These are phyloP conservation scores for Catocala fraxini DNA, from an alignment of 2,888 invertebrate genomes.

Conservation along the genomic window DNA sequence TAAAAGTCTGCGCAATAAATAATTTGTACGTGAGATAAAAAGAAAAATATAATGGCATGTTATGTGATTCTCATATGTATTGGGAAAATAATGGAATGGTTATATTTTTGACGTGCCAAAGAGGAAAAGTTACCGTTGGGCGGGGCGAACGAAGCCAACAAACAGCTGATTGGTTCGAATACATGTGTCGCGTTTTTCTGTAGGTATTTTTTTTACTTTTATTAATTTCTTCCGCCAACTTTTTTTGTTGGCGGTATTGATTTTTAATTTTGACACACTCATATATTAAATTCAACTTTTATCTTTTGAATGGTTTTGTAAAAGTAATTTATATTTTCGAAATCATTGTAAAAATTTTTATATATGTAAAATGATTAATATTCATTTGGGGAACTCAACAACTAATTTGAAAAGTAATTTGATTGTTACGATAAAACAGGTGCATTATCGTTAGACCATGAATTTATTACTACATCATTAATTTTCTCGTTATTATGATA, in stretches of 20 bases:
- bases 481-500: slow-evolving; percentile 50
- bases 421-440: slow-evolving; percentile 45
- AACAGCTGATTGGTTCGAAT: slow-evolving; percentile 84
- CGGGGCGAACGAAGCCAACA: slow-evolving; percentile 76
- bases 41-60: slow-evolving; percentile 22
- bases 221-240: slow-evolving; percentile 45
- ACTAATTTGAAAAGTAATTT: slow-evolving; percentile 50
- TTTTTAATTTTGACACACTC: slow-evolving; percentile 31
- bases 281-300: slow-evolving; percentile 4
- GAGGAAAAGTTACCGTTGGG: slow-evolving; percentile 80
- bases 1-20: neutral
- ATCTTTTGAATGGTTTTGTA: neutral
- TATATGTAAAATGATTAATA: slow-evolving; percentile 17
- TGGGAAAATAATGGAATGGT: slow-evolving; percentile 64
- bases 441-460: slow-evolving; percentile 44
- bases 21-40: slow-evolving; percentile 7
- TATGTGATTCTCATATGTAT: slow-evolving; percentile 44
- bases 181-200: slow-evolving; percentile 82
- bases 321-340: slow-evolving; percentile 1
- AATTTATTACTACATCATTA: slow-evolving; percentile 47
- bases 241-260: slow-evolving; percentile 45
- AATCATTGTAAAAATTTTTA: slow-evolving; percentile 3
- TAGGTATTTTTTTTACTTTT: slow-evolving; percentile 78
- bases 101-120: slow-evolving; percentile 79
- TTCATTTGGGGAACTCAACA: slow-evolving; percentile 33